Evolutionary conservation across 1,140 invertebrate genomes (phyloP), one percentile per base, ranked within the genome.

Genomic region (Solenopsis fugax): DNA sequence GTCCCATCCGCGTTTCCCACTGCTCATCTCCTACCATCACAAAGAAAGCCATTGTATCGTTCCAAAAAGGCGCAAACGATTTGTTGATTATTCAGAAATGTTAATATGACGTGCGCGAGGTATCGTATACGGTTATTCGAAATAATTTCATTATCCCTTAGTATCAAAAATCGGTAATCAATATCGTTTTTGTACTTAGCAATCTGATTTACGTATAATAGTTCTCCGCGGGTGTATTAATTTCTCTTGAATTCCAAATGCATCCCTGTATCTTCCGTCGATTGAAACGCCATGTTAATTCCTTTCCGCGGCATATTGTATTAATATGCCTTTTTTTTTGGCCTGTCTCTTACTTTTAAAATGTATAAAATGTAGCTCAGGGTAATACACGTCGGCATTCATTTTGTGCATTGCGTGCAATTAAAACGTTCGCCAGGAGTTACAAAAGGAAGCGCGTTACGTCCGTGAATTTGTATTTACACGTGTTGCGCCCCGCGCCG

Each of bases 381-480:
- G 24, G 80, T 60, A n/a, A 81, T 54, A 45, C 48, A 18, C 24
- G 41, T 24, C n/a, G 52, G 16, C 56, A 45, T 84, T 84, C 16
- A 62, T 73, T 82, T 58, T 60, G 54, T 29, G 56, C 12, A 82
- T 82, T 72, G 58, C 29, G 41, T 56, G 80, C 45, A 84, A 84
- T 84, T 75, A 60, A 84, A 84, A 75, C 54, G 24, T 13, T 62
- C 9, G 80, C 41, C 69, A 41, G 80, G 50, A 73, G 69, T 84
- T 75, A 84, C 80, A 60, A 75, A 73, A 84, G 80, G 18, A 73
- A 48, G 29, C 41, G 67, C 48, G 41, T 34, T 48, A 50, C 10
- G 24, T 37, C 16, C 52, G 24, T 24, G 52, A 34, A 24, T 73
- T 84, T 41, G 13, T 73, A 73, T 72, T 82, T 82, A 82, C 80